phyloP scores from a whole-genome alignment of 2,113 vertebrate genomes.

The Limanda limanda region DNA sequence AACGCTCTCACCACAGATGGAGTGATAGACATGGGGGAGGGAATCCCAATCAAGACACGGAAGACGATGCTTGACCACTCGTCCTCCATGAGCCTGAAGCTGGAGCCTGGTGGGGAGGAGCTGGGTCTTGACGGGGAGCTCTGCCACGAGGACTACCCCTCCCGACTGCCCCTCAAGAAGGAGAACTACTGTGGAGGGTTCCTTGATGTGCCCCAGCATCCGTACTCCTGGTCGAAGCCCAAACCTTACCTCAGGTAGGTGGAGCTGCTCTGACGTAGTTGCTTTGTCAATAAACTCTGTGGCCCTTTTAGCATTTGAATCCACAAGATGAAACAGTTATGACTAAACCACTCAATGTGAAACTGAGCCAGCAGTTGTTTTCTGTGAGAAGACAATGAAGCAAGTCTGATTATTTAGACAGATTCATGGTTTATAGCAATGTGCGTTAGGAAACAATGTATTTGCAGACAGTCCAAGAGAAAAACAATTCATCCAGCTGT shows the following conservation, averaged over 20 bases:
- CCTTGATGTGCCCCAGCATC: constrained; percentile 92
- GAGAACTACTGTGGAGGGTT: constrained; percentile 93
- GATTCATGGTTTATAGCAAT: constrained; percentile 27
- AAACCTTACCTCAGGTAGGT: constrained; percentile 94
- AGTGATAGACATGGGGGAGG: constrained; percentile 89
- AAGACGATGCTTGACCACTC: constrained; percentile 89
- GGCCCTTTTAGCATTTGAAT: background rate
- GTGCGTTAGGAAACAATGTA: too few relatives aligned
- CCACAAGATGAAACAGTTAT: constrained; percentile 1
- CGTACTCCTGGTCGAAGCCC: constrained; percentile 93
- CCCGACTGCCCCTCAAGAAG: constrained; percentile 90
- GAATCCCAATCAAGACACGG: constrained; percentile 92
- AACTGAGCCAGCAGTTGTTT: background rate
- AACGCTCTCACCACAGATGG: constrained; percentile 96
- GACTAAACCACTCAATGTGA: background rate
- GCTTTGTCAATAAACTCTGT: constrained; percentile 1
- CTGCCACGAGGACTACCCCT: constrained; percentile 89
- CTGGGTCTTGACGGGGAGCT: constrained; percentile 83
- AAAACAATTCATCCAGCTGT: background rate
- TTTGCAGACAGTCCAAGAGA: too few relatives aligned
- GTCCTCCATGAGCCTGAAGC: constrained; percentile 89
- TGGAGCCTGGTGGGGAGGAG: constrained; percentile 89
- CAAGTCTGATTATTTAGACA: constrained; percentile 9
- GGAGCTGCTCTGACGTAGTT: background rate
- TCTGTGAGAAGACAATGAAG: constrained; percentile 17